A percentile compares a stretch with the other conserved stretches of the same genome.
Evolutionary conservation across 1,140 invertebrate species (phyloP).

Genomic region (Anagrus nilaparvatae): DNA sequence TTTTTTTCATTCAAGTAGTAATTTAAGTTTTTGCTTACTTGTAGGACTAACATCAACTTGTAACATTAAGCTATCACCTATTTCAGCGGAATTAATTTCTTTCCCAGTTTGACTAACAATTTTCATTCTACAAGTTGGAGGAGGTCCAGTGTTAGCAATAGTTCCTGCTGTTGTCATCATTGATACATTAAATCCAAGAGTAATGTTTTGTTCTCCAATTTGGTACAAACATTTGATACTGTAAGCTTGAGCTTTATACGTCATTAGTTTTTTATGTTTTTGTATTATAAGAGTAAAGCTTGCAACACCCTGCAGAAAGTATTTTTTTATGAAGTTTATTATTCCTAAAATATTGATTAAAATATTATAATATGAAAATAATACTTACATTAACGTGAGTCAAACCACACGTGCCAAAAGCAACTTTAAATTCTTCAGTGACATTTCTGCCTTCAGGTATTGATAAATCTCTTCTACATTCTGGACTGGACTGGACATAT

Average conservation of each 20-base stretch:
- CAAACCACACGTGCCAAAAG: slow-evolving; percentile 83
- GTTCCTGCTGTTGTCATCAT: slow-evolving; percentile 92
- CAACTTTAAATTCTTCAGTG: slow-evolving; percentile 79
- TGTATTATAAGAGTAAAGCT: slow-evolving; percentile 89
- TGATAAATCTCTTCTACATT: slow-evolving; percentile 56
- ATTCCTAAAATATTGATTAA: neutral
- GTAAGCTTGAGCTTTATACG: slow-evolving; percentile 88
- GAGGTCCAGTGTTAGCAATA: slow-evolving; percentile 89
- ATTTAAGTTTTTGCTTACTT: no score
- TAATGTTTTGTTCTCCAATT: slow-evolving; percentile 88
- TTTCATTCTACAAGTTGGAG: slow-evolving; percentile 84
- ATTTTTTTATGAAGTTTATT: neutral
- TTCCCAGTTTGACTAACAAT: slow-evolving; percentile 80
- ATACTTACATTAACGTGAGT: slow-evolving; percentile 78
- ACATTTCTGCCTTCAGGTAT: slow-evolving; percentile 5
- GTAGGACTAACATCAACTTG: slow-evolving; percentile 89
- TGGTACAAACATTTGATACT: slow-evolving; percentile 91
- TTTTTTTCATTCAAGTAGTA: no score
- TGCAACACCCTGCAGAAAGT: slow-evolving; percentile 61
- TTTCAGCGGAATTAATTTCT: slow-evolving; percentile 83
- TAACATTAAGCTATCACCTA: slow-evolving; percentile 82
- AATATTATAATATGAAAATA: neutral
- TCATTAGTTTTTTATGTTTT: slow-evolving; percentile 91
- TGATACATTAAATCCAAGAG: slow-evolving; percentile 86
- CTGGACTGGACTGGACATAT: slow-evolving; percentile 59